These are phyloP conservation scores for Euzophera pinguis DNA, from an alignment of 2,888 invertebrate species.

Conservation along the genomic window DNA sequence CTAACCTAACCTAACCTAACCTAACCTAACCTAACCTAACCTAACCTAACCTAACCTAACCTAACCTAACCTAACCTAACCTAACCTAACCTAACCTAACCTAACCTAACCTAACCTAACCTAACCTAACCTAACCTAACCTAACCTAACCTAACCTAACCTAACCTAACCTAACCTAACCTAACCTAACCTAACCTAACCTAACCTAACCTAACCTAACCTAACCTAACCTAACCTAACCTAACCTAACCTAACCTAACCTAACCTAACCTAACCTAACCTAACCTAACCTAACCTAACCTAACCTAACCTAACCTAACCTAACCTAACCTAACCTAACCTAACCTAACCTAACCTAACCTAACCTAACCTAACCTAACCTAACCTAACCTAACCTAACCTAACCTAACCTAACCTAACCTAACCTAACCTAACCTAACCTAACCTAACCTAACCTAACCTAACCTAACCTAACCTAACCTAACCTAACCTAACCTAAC, in stretches of 20 bases:
- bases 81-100: not conserved
- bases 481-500: conserved; percentile 14
- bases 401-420: too few species aligned
- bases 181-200: not conserved
- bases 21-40: not conserved
- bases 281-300: not conserved
- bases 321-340: too few species aligned
- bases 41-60: not conserved
- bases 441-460: conserved; percentile 14
- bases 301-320: conserved; percentile 9
- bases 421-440: too few species aligned
- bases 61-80: not conserved
- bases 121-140: not conserved
- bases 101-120: not conserved
- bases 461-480: conserved; percentile 13
- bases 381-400: too few species aligned
- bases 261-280: not conserved
- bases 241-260: not conserved
- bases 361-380: too few species aligned
- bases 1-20: not conserved
- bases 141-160: not conserved
- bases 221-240: not conserved
- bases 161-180: not conserved
- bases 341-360: too few species aligned
- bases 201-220: not conserved